phyloP scores from a whole-genome alignment of 2,113 vertebrate genomes.

The Panthera tigris region DNA sequence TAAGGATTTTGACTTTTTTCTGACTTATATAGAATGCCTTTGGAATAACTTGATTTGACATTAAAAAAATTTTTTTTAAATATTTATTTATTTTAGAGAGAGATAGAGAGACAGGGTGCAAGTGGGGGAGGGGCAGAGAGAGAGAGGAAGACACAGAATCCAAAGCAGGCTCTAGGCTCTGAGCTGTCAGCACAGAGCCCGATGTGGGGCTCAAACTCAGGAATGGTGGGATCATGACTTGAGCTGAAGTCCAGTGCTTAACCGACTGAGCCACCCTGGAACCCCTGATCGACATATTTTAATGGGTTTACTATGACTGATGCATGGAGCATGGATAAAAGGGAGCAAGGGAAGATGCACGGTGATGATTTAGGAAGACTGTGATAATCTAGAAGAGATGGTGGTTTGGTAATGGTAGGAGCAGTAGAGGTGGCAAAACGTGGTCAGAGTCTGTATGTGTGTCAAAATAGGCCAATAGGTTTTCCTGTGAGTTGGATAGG shows the following conservation, averaged over 20 bases:
- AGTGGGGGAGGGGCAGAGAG: too few species aligned
- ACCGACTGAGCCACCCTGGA: too few species aligned
- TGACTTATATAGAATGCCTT: neutral
- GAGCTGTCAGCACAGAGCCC: too few species aligned
- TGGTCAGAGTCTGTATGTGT: neutral
- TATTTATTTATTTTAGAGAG: too few species aligned
- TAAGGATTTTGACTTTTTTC: neutral
- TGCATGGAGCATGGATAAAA: neutral
- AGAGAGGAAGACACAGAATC: too few species aligned
- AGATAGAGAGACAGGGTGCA: too few species aligned
- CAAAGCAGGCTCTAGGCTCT: too few species aligned
- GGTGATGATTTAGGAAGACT: neutral
- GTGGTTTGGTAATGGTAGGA: neutral
- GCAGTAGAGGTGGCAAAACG: neutral
- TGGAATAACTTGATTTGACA: neutral
- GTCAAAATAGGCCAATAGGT: neutral
- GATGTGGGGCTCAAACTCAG: too few species aligned
- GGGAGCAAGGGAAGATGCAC: neutral
- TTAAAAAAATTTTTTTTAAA: too few species aligned
- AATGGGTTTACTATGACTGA: neutral
- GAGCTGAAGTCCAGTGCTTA: too few species aligned
- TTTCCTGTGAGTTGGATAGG: neutral
- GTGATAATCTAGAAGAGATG: neutral
- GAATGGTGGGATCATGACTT: too few species aligned
- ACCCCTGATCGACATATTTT: neutral